Percentiles rank a stretch among this genome's conserved stretches.
Conservation (phyloP, 2,888 invertebrate genomes). For the Drosophila mimica region DNA sequence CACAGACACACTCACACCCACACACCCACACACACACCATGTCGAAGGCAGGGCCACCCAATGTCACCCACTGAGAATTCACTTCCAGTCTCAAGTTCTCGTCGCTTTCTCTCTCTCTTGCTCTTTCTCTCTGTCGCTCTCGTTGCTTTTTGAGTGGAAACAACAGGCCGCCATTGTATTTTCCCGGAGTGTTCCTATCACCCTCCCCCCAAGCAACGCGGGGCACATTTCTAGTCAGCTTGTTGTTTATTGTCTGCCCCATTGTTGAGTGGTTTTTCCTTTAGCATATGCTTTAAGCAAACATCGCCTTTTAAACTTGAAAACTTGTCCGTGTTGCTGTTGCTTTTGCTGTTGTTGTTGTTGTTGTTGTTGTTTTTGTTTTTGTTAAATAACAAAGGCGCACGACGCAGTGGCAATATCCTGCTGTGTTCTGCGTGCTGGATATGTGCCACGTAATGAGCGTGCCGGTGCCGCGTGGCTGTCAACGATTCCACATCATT, state of each 20-base stretch:
- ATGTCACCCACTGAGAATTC: conserved; percentile 53
- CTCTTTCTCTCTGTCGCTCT: conserved; percentile 55
- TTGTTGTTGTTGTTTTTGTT: neutral
- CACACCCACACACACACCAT: conserved; percentile 3
- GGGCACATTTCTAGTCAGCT: neutral
- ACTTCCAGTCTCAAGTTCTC: conserved; percentile 61
- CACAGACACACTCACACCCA: conserved; percentile 19
- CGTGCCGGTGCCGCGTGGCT: conserved; percentile 73
- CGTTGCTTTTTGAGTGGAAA: conserved; percentile 73
- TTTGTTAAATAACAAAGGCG: conserved; percentile 2
- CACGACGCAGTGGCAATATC: conserved; percentile 27
- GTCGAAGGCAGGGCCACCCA: conserved; percentile 22
- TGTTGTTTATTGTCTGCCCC: conserved; percentile 75
- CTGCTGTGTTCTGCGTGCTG: conserved; percentile 47
- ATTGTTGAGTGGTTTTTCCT: conserved; percentile 76
- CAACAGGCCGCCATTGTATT: conserved; percentile 77
- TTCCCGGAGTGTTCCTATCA: conserved; percentile 28
- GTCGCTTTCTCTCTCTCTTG: conserved; percentile 46
- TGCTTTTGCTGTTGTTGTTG: neutral
- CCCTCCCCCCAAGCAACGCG: neutral
- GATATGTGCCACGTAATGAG: conserved; percentile 69
- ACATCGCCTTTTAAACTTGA: conserved; percentile 77
- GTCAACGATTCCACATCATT: conserved; percentile 81
- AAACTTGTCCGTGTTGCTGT: conserved; percentile 42
- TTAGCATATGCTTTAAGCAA: conserved; percentile 75